Conservation (phyloP, 2,797 vertebrate genomes). For the Bradypodion pumilum region DNA sequence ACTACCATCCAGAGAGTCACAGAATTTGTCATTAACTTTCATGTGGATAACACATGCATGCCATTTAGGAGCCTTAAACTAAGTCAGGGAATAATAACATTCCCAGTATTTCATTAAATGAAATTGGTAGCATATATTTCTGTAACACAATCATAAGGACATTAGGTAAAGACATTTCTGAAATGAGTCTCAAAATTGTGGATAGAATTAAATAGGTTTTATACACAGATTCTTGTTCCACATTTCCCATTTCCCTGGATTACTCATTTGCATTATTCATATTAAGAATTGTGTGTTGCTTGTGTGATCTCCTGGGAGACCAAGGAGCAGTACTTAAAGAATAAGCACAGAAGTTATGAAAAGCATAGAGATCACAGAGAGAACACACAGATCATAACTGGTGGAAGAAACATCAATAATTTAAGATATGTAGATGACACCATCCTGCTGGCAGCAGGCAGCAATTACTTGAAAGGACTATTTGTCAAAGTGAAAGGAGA, state of each 20-base stretch:
- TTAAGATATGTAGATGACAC: too few relatives aligned
- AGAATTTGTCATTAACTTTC: constrained; percentile 37
- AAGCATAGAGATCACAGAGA: neutral
- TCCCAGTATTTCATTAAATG: constrained; percentile 33
- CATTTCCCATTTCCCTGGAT: neutral
- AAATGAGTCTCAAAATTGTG: constrained; percentile 15
- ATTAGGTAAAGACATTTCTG: constrained; percentile 22
- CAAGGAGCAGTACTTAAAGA: neutral
- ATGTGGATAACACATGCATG: neutral
- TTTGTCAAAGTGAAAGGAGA: too few relatives aligned
- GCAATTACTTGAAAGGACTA: too few relatives aligned
- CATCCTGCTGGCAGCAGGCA: too few relatives aligned
- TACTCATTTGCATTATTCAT: neutral
- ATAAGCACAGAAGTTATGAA: neutral
- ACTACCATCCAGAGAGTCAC: constrained; percentile 20
- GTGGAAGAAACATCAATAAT: too few relatives aligned
- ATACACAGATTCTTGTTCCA: neutral
- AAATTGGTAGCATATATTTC: constrained; percentile 17
- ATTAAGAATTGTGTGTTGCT: neutral
- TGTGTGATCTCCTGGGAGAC: neutral
- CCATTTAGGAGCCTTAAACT: constrained; percentile 26
- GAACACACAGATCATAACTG: too few relatives aligned
- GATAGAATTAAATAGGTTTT: neutral
- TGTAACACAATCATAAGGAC: constrained; percentile 5
- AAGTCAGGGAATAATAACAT: constrained; percentile 18